phyloP scores from a whole-genome alignment of 2,113 vertebrate genomes.

The Neolamprologus cancellatus region DNA sequence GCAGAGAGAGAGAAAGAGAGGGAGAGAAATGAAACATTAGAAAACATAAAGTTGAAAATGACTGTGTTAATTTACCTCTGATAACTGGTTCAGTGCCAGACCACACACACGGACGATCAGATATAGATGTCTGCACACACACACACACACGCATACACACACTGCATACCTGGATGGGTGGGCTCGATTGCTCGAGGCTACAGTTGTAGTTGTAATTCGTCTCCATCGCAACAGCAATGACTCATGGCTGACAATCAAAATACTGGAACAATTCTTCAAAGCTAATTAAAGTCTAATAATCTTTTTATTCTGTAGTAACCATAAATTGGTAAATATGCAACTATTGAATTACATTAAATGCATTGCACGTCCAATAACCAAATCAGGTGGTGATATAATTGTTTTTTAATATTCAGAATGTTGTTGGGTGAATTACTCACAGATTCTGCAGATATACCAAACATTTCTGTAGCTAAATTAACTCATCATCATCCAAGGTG shows the following conservation, averaged over 20 bases:
- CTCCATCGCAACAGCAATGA: slow-evolving; percentile 3
- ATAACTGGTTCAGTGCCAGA: slow-evolving; percentile 64
- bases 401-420: neutral
- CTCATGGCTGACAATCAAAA: neutral
- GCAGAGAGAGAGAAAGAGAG: slow-evolving; percentile 1
- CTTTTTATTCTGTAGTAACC: neutral
- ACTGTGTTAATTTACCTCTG: slow-evolving; percentile 49
- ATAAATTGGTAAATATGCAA: neutral
- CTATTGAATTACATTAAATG: neutral
- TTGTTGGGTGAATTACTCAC: neutral
- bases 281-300: neutral
- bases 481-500: neutral
- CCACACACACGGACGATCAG: slow-evolving; percentile 58
- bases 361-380: neutral
- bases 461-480: neutral
- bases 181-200: slow-evolving; percentile 49
- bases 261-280: neutral
- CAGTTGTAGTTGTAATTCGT: slow-evolving; percentile 26
- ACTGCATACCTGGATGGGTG: slow-evolving; percentile 60
- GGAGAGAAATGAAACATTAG: slow-evolving; percentile 33
- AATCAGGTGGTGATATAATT: neutral
- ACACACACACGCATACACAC: neutral
- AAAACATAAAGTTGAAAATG: slow-evolving; percentile 48
- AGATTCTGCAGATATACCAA: neutral
- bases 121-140: slow-evolving; percentile 9